phyloP scores from a whole-genome alignment of 2,888 invertebrate species.

The Andrena chrysosceles region DNA sequence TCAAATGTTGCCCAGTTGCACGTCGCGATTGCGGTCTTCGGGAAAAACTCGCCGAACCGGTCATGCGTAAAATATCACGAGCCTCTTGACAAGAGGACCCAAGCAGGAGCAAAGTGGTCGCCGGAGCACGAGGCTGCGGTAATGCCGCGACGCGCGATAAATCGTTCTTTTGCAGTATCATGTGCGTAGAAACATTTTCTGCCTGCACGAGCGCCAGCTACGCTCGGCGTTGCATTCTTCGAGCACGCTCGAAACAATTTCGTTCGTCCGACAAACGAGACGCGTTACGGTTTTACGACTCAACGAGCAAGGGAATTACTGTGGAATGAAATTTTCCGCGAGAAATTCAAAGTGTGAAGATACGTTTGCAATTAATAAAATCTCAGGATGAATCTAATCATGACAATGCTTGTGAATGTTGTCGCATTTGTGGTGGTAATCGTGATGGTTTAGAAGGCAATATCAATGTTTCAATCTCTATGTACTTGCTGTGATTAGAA shows the following conservation, averaged over 20 bases:
- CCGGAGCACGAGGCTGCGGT: constrained; percentile 70
- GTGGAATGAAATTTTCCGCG: background rate
- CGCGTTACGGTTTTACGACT: background rate
- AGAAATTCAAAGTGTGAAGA: no score
- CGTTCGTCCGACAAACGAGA: constrained; percentile 11
- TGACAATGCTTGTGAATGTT: no score
- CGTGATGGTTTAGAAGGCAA: no score
- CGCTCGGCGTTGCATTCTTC: constrained; percentile 13
- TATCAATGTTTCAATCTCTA: background rate
- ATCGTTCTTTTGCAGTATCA: constrained; percentile 63
- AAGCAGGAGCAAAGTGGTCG: constrained; percentile 51
- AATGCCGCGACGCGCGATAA: constrained; percentile 47
- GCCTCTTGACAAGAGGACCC: constrained; percentile 60
- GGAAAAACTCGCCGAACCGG: constrained; percentile 71
- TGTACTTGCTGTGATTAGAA: background rate
- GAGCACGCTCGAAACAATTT: background rate
- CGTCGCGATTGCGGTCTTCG: constrained; percentile 73
- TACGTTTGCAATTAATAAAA: no score
- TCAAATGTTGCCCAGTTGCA: constrained; percentile 70
- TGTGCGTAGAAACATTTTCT: constrained; percentile 46
- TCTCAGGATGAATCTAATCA: no score
- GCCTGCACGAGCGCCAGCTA: background rate
- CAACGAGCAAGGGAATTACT: background rate
- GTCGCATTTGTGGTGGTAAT: no score
- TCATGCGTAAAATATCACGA: constrained; percentile 69